Evolutionary conservation across 2,888 invertebrate genomes (phyloP), one percentile per base, ranked within the genome.

Genomic region (Tenthredo amoena): DNA sequence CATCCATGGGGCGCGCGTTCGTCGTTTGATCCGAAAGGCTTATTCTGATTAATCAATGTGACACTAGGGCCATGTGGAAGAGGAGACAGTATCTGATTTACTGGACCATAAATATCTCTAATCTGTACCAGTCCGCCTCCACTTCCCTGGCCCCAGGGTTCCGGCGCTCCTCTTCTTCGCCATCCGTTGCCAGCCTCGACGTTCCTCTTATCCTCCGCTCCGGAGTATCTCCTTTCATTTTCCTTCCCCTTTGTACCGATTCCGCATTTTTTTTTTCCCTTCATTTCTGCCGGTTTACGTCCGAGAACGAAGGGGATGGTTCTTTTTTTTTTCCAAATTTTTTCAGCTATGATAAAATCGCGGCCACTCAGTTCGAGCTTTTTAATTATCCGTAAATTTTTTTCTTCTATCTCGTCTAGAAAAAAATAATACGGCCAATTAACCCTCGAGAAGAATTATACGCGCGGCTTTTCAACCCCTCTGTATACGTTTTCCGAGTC

Each of bases 31-130:
- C 58, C 81, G 81, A 31, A 37, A 47, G 77, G 76, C 40, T 86
- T 88, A 89, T 88, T 89, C 88, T 89, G 89, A 89, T 89, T 89
- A 89, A 89, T 90, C 89, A 90, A 89, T 88, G 86, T 89, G 87
- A 87, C 86, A 86, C 76, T 81, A 79, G 84, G 82, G 86, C 83
- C 34, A 83, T 47, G 85, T 86, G 87, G 87, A 86, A 88, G 87
- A 88, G 89, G 86, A 88, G 88, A 89, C 88, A 88, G 87, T 90
- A 88, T 89, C 88, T 92, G 91, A 92, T 92, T 91, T 91, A 92
- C 90, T 88, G 90, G 88, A 89, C 90, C 91, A 91, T 91, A 92
- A 92, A 92, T 91, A 92, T 92, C 90, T 90, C 89, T 91, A 92
- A 92, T 92, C 92, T 91, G 89, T 86, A 88, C 85, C 87, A 88